These are phyloP conservation scores for Phrynosoma blainvillii DNA, from an alignment of 2,113 vertebrate genomes.

Conservation along the genomic window DNA sequence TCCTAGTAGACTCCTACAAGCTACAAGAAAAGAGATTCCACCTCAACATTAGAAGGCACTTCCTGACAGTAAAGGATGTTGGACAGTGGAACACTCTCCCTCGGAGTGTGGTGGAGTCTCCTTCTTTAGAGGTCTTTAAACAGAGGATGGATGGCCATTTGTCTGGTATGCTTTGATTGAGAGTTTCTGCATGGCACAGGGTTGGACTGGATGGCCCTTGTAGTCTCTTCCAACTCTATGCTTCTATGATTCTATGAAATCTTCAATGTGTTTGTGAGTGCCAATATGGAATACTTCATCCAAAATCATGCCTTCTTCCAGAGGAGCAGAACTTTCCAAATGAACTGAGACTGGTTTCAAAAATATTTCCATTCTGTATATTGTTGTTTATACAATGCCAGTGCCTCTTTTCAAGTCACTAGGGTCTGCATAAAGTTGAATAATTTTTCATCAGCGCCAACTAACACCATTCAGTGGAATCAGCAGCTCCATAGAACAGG, in stretches of 20 bases:
- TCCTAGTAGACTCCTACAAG: too few relatives aligned
- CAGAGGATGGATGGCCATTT: too few relatives aligned
- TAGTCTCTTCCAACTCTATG: too few relatives aligned
- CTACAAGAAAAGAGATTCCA: too few relatives aligned
- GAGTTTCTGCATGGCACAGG: too few relatives aligned
- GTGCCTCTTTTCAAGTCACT: neutral
- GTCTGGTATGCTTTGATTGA: too few relatives aligned
- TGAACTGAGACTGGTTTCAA: neutral
- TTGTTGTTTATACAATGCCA: neutral
- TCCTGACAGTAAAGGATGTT: too few relatives aligned
- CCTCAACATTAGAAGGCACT: too few relatives aligned
- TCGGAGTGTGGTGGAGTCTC: too few relatives aligned
- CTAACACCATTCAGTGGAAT: slow-evolving; percentile 63
- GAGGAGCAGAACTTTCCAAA: neutral
- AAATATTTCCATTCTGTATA: neutral
- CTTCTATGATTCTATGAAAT: neutral
- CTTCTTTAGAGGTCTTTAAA: too few relatives aligned
- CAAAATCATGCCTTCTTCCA: neutral
- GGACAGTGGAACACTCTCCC: too few relatives aligned
- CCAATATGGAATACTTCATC: neutral
- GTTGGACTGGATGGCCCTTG: too few relatives aligned
- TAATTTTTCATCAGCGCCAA: slow-evolving; percentile 33
- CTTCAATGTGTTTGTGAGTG: neutral
- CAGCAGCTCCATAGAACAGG: slow-evolving; percentile 66
- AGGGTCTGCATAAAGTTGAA: neutral